Base-by-base conservation (phyloP, 1,140 invertebrate genomes). In the Cotesia vestalis region DNA sequence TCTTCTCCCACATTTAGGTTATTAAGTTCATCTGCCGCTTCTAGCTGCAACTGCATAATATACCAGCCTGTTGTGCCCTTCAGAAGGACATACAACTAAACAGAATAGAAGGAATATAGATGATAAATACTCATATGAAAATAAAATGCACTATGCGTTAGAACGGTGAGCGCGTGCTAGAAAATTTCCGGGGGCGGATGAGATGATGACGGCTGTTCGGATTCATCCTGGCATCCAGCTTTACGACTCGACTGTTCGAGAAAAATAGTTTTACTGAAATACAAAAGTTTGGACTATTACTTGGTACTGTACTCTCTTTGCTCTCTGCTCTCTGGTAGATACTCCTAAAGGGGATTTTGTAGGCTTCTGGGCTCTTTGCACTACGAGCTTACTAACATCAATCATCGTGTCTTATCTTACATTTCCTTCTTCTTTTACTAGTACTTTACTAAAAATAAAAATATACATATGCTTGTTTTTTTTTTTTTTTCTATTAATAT, bases 361-460 rank as follows among this genome's bases (percentile, higher is more conserved):
- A 34, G 40, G 36, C 40, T 46, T 46, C 40, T 46, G 40, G 55
- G 38, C 59, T 61, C 55, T 51, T 66, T 66, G 59, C 17, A 14
- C 67, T 66, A 62, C 76, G 11, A 78, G 77, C 72, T 74, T 72
- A 69, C 67, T 66, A 69, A 73, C 73, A 81, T 82, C 80, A 79
- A 82, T 83, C 81, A 82, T 71, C 71, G 35, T 36, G 75, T 73
- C 76, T 78, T 80, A 77, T 80, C 79, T 81, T 68, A 46, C 34
- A 72, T 72, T 74, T 75, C 66, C 66, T 76, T 73, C 72, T 74
- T 73, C 71, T 71, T 64, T 71, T 34, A 64, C 38, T 70, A 46
- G 20, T 34, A 57, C 17, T 53, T 17, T 4, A 69, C 60, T 69
- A 73, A 69, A 73, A 73, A 69, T 69, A 73, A 69, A 73, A 66